A percentile compares a stretch with the other conserved stretches of the same genome.
phyloP scores from a whole-genome alignment of 2,797 vertebrate genomes.

The Clarias pachynema region DNA sequence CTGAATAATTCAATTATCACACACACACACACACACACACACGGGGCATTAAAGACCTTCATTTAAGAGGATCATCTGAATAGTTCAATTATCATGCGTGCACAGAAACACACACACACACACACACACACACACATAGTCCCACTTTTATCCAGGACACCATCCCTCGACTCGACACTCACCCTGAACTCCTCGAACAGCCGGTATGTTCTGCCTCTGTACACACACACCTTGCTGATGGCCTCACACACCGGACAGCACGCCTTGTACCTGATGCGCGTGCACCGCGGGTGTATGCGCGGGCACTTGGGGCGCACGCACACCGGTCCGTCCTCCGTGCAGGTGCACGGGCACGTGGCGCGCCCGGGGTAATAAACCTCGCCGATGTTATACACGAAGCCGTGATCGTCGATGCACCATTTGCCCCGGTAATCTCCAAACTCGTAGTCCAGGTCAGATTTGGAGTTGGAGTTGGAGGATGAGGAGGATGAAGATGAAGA shows the following conservation, averaged over 20 bases:
- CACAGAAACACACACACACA: too few species aligned
- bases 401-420: conserved; percentile 79
- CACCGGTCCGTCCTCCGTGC: conserved; percentile 77
- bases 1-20: too few species aligned
- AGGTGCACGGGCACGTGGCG: conserved; percentile 78
- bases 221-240: conserved; percentile 73
- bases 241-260: conserved; percentile 80
- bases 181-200: conserved; percentile 80
- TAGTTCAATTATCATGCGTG: too few species aligned
- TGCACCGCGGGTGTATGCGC: conserved; percentile 76
- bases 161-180: conserved; percentile 44
- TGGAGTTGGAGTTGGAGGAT: conserved; percentile 57
- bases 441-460: conserved; percentile 70
- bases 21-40: too few species aligned
- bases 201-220: conserved; percentile 73
- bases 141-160: neutral
- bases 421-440: conserved; percentile 79
- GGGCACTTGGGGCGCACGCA: conserved; percentile 76
- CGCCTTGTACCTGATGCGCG: conserved; percentile 69
- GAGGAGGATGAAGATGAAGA: neutral
- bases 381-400: conserved; percentile 77
- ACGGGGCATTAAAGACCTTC: too few species aligned
- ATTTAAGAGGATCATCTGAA: too few species aligned
- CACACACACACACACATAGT: conserved; percentile 23
- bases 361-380: conserved; percentile 74